Percentiles rank a stretch among this genome's conserved stretches.
phyloP scores from a whole-genome alignment of 2,113 vertebrate genomes.

The Pygoscelis adeliae region DNA sequence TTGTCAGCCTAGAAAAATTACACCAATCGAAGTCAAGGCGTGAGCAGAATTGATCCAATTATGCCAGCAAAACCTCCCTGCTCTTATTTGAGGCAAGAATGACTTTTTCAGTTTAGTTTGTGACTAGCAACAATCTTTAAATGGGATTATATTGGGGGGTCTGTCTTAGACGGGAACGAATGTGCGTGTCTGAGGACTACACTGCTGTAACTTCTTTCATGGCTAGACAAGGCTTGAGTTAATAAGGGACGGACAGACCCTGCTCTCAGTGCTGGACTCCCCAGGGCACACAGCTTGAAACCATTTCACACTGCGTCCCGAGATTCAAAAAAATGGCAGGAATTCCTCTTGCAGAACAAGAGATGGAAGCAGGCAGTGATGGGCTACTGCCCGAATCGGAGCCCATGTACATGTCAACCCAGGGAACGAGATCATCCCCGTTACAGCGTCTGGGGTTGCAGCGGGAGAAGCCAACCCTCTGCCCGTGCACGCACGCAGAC shows the following conservation, averaged over 20 bases:
- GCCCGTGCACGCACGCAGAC: fast-evolving
- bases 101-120: no score
- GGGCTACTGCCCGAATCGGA: fast-evolving
- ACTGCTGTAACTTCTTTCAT: fast-evolving
- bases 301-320: fast-evolving
- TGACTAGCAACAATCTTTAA: fast-evolving
- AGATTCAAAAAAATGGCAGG: fast-evolving
- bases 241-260: not conserved
- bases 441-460: fast-evolving
- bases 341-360: not conserved
- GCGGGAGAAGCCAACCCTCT: not conserved
- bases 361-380: not conserved
- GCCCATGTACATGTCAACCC: fast-evolving
- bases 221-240: not conserved
- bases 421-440: fast-evolving
- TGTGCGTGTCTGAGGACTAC: fast-evolving
- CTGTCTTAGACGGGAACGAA: not conserved
- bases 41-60: fast-evolving
- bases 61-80: fast-evolving
- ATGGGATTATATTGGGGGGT: fast-evolving
- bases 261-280: not conserved
- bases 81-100: fast-evolving
- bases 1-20: not conserved
- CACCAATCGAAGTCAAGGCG: fast-evolving
- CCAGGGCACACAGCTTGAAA: not conserved